Evolutionary conservation across 2,113 vertebrate species (phyloP).

Genomic region (Aptenodytes forsteri): DNA sequence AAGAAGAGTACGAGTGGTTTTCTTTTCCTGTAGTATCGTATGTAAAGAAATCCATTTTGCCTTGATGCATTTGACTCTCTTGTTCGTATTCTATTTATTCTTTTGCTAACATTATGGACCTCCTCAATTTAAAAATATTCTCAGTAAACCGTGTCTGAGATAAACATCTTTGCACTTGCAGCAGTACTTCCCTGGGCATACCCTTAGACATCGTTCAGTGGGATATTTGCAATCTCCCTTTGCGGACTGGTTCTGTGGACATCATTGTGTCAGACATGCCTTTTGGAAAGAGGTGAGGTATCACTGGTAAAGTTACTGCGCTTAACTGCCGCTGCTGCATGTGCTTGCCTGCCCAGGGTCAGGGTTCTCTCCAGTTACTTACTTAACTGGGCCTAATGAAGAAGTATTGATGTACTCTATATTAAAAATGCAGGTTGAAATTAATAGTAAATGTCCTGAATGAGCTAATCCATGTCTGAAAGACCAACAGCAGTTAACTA

Average conservation of each 20-base stretch:
- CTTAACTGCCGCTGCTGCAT: fast-evolving
- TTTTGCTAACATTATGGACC: neutral
- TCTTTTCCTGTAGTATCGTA: neutral
- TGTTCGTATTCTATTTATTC: neutral
- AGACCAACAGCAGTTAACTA: neutral
- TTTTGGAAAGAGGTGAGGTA: slow-evolving; percentile 92
- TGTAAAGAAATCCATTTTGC: neutral
- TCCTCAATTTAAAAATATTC: neutral
- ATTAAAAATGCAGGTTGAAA: neutral
- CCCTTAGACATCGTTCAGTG: slow-evolving; percentile 89
- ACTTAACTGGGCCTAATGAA: neutral
- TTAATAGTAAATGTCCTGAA: neutral
- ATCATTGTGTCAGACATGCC: slow-evolving; percentile 95
- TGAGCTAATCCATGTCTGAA: neutral
- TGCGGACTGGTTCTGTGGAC: slow-evolving; percentile 89
- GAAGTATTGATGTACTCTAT: fast-evolving
- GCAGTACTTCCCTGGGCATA: slow-evolving; percentile 76
- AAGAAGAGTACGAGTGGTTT: slow-evolving; percentile 38
- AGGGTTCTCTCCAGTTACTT: neutral
- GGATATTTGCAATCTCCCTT: slow-evolving; percentile 88
- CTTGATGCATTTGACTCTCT: neutral
- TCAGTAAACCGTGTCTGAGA: neutral
- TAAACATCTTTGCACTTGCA: slow-evolving; percentile 15
- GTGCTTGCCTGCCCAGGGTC: neutral
- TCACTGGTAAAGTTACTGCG: neutral